Conservation (phyloP, 2,888 invertebrate species). For the Hemaris fuciformis region DNA sequence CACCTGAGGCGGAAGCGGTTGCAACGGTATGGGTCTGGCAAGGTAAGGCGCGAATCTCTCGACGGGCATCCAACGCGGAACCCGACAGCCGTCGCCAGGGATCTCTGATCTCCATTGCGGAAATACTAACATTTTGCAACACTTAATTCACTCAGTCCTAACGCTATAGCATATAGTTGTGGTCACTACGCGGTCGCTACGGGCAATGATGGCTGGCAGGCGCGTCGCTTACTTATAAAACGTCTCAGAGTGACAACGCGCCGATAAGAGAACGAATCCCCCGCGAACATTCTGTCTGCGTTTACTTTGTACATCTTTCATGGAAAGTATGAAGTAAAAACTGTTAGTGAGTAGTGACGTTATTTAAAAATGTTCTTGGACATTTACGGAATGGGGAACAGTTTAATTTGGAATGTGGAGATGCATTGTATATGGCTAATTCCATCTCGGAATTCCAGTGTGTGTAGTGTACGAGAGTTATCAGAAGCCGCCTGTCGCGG, state of each 20-base stretch:
- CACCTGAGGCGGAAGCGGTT: slow-evolving; percentile 69
- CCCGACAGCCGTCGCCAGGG: slow-evolving; percentile 59
- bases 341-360: background rate
- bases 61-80: slow-evolving; percentile 69
- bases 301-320: slow-evolving; percentile 1
- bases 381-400: background rate
- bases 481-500: slow-evolving; percentile 76
- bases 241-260: slow-evolving; percentile 65
- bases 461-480: slow-evolving; percentile 53
- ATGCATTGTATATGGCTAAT: background rate
- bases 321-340: background rate
- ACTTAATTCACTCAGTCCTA: slow-evolving; percentile 34
- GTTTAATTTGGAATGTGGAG: background rate
- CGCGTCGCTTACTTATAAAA: slow-evolving; percentile 73
- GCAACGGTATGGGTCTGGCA: slow-evolving; percentile 55
- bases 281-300: slow-evolving; percentile 56
- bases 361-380: background rate
- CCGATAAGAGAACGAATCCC: slow-evolving; percentile 74
- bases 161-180: slow-evolving; percentile 35
- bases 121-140: slow-evolving; percentile 70
- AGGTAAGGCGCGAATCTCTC: slow-evolving; percentile 72
- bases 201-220: slow-evolving; percentile 62
- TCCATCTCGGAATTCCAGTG: slow-evolving; percentile 22
- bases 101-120: slow-evolving; percentile 70
- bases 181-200: slow-evolving; percentile 63